Conservation (phyloP, 2,797 vertebrate genomes). For the Acanthiza pusilla region DNA sequence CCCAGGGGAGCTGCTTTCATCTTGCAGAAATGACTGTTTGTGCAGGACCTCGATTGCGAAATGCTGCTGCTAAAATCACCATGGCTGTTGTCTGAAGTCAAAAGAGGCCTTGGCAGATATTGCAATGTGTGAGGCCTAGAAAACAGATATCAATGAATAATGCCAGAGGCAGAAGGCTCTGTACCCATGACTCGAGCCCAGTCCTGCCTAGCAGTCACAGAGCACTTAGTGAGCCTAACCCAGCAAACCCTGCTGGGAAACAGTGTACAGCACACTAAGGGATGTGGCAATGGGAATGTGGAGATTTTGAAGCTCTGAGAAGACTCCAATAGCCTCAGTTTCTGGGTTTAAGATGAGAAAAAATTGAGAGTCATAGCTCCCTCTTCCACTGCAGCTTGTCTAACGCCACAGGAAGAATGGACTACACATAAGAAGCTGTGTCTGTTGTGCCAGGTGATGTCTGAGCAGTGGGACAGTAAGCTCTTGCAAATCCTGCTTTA, state of each 20-base stretch:
- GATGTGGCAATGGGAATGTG: too few species aligned
- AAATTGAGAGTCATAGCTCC: accelerated
- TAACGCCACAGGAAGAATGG: background rate
- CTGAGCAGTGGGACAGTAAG: background rate
- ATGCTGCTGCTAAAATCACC: background rate
- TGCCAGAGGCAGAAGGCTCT: background rate
- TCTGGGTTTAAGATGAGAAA: background rate
- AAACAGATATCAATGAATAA: background rate
- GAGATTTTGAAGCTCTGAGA: background rate
- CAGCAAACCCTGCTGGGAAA: background rate
- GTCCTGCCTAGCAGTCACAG: background rate
- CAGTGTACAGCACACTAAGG: accelerated
- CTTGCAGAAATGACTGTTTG: background rate
- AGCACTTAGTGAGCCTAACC: background rate
- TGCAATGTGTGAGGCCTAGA: background rate
- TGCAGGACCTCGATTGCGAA: background rate
- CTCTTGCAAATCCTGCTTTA: background rate
- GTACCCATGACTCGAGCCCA: background rate
- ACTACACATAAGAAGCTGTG: background rate
- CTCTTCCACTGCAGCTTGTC: background rate
- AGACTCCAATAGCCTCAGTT: background rate
- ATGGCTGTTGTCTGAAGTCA: background rate
- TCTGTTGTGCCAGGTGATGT: background rate
- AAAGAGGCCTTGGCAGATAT: background rate
- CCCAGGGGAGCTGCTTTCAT: background rate